Conservation (phyloP, 2,888 invertebrate species). For the Mantis religiosa region DNA sequence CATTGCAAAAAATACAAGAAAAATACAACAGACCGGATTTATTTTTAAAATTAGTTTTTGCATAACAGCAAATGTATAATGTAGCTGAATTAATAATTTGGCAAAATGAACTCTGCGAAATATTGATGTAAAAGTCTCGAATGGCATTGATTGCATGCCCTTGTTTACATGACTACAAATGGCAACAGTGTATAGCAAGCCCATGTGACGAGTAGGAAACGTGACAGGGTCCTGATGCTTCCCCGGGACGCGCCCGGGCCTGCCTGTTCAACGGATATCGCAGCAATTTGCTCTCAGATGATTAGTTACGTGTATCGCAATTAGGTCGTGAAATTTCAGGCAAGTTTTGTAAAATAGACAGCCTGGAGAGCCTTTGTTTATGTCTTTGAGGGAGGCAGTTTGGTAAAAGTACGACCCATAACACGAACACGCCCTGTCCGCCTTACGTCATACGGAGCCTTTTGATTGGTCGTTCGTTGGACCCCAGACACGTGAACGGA, state of each 20-base stretch:
- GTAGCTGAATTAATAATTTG: background rate
- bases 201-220: slow-evolving; percentile 46
- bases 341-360: background rate
- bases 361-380: background rate
- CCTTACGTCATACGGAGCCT: slow-evolving; percentile 43
- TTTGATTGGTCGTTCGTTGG: slow-evolving; percentile 43
- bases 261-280: background rate
- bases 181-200: slow-evolving; percentile 33
- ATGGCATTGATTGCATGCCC: slow-evolving; percentile 21
- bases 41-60: too few species aligned
- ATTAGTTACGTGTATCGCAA: background rate
- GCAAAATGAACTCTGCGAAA: background rate
- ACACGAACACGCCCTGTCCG: slow-evolving; percentile 36
- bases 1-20: too few species aligned
- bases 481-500: slow-evolving; percentile 49
- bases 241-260: slow-evolving; percentile 31
- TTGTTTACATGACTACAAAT: slow-evolving; percentile 22
- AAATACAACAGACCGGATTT: too few species aligned
- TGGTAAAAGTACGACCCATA: slow-evolving; percentile 2
- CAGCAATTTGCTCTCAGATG: background rate
- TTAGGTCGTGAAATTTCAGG: background rate
- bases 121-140: background rate
- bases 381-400: background rate
- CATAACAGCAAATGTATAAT: background rate
- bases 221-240: slow-evolving; percentile 42